Conservation (phyloP, 2,797 vertebrate species). For the Pseudomugil tenellus region DNA sequence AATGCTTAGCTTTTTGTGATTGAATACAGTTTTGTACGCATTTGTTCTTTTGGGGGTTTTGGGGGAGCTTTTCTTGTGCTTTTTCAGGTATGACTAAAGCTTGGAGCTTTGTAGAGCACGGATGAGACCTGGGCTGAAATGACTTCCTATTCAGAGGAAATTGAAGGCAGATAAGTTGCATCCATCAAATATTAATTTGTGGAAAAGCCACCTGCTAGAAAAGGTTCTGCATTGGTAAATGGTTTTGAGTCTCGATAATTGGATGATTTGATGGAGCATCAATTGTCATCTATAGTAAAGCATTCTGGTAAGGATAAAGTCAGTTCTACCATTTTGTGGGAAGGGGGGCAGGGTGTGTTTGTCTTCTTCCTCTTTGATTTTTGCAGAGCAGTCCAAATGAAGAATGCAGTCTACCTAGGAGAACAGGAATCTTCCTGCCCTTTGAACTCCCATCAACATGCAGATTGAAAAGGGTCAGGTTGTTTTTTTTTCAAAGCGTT, state of each 20-base stretch:
- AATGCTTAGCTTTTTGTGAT: constrained; percentile 85
- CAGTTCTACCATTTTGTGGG: constrained; percentile 72
- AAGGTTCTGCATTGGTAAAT: constrained; percentile 67
- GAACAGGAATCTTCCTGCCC: constrained; percentile 68
- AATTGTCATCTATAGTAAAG: constrained; percentile 78
- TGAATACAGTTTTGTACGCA: constrained; percentile 85
- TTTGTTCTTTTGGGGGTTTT: constrained; percentile 82
- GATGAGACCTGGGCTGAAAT: constrained; percentile 82
- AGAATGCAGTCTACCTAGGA: constrained; percentile 73
- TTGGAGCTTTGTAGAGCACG: constrained; percentile 82
- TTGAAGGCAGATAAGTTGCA: constrained; percentile 84
- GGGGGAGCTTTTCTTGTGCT: constrained; percentile 85
- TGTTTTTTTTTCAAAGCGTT: constrained; percentile 21
- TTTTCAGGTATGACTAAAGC: constrained; percentile 87
- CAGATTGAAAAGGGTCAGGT: constrained; percentile 71
- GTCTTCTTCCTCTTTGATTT: constrained; percentile 74
- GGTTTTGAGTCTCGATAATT: constrained; percentile 60
- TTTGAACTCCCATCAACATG: constrained; percentile 64
- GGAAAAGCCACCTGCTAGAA: constrained; percentile 68
- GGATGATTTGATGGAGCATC: constrained; percentile 73
- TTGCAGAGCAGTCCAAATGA: constrained; percentile 81
- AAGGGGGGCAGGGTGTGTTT: constrained; percentile 61
- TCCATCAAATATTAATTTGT: constrained; percentile 74
- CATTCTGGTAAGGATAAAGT: constrained; percentile 79
- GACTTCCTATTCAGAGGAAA: constrained; percentile 83